phyloP scores from a whole-genome alignment of 2,113 vertebrate species.

The Siniperca chuatsi region DNA sequence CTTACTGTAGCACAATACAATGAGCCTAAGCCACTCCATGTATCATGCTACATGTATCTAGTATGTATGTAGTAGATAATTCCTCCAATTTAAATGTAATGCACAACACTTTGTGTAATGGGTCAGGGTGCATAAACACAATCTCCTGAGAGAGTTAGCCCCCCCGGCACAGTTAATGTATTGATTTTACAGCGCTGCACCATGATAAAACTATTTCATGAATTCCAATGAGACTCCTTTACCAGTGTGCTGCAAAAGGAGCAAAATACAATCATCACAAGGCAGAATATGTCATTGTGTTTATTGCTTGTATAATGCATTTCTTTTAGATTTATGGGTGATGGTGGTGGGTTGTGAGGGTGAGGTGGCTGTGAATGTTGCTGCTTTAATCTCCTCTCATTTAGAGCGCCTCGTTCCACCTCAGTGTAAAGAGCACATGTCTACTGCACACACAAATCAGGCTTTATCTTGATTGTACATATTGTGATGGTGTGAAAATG shows the following conservation, averaged over 20 bases:
- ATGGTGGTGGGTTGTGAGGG: neutral
- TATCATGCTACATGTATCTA: conserved; percentile 32
- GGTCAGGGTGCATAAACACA: conserved; percentile 78
- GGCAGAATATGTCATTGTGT: conserved; percentile 63
- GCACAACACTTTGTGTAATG: conserved; percentile 67
- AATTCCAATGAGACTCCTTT: conserved; percentile 82
- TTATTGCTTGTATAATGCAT: conserved; percentile 70
- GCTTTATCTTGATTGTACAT: conserved; percentile 42
- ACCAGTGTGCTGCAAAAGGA: conserved; percentile 62
- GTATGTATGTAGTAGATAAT: conserved; percentile 62
- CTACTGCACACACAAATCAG: neutral
- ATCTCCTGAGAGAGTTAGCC: conserved; percentile 70
- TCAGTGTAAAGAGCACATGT: conserved; percentile 47
- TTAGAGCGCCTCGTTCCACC: conserved; percentile 44
- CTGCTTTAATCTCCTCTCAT: conserved; percentile 68
- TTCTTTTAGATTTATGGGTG: conserved; percentile 59
- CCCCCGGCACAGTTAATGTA: conserved; percentile 74
- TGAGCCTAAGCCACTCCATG: conserved; percentile 11
- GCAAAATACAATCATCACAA: conserved; percentile 73
- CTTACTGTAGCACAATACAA: conserved; percentile 9
- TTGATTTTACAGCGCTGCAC: conserved; percentile 73
- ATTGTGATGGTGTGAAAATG: conserved; percentile 12
- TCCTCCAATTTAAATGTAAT: conserved; percentile 76
- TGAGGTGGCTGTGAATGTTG: conserved; percentile 20
- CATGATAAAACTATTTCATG: conserved; percentile 80